Percentiles rank a stretch among this genome's conserved stretches.
Evolutionary conservation across 1,140 invertebrate genomes (phyloP).

Genomic region (Pseudomyrmex sp.): DNA sequence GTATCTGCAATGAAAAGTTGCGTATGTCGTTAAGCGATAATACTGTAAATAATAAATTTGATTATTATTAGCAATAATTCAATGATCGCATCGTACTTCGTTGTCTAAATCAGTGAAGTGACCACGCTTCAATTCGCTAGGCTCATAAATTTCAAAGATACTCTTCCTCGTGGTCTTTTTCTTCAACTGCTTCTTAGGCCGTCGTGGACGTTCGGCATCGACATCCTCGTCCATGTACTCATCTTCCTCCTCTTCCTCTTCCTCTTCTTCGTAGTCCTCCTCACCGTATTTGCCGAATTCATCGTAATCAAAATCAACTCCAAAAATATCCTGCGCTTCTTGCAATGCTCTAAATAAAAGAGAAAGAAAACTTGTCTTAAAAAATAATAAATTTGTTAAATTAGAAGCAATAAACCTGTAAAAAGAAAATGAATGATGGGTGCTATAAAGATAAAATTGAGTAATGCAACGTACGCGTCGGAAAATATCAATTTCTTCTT

Average conservation of each 20-base stretch:
- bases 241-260: conserved; percentile 91
- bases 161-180: conserved; percentile 95
- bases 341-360: conserved; percentile 91
- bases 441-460: background rate
- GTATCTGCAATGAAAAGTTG: conserved; percentile 86
- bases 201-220: conserved; percentile 86
- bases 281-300: conserved; percentile 97
- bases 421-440: background rate
- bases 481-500: conserved; percentile 95
- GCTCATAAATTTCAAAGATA: conserved; percentile 98
- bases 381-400: background rate
- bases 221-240: conserved; percentile 91
- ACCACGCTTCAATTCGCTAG: conserved; percentile 97
- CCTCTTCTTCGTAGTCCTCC: conserved; percentile 93
- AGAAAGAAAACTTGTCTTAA: background rate
- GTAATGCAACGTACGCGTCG: conserved; percentile 90
- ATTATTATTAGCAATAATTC: background rate
- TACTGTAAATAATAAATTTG: background rate
- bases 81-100: conserved; percentile 86
- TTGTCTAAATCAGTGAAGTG: conserved; percentile 98
- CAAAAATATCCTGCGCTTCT: conserved; percentile 99
- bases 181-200: conserved; percentile 90
- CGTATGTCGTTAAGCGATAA: background rate
- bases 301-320: conserved; percentile 99
- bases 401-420: background rate